Evolutionary conservation across 1,140 invertebrate species (phyloP), one percentile per base, ranked within the genome.

Genomic region (Hylaeus volcanicus): DNA sequence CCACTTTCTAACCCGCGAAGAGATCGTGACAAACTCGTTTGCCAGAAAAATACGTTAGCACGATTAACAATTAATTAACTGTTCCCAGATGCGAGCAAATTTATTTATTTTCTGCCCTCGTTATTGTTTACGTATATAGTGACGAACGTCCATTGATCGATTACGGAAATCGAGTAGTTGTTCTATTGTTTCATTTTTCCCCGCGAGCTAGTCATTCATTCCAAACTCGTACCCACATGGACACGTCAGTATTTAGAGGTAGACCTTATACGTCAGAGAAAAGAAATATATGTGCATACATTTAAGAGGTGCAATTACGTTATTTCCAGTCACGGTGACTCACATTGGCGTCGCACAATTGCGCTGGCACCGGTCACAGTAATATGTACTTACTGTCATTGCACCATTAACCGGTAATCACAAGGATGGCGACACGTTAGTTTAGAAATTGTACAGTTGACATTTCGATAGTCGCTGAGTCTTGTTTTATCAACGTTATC

Each of bases 251-350:
- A 37, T 70, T 39, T 48, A 6, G 55, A 45, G 48, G 64, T 60
- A 60, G 26, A 26, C 41, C 12, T 11, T 39, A 48, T n/a, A 60
- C 58, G 51, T 43, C 2, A 41, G 63, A 73, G 37, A 39, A 51
- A 63, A 70, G 51, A 63, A 2, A 61, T 58, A 53, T 58, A 43
- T 43, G 26, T 43, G 39, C 73, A 9, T 45, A 39, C 63, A 39
- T 1, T 12, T 11, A 51, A 15, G 39, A 26, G 43, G 51, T 68
- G 71, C 74, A 75, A 83, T 79, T 79, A 75, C 61, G 74, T 82
- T 85, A 79, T 86, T 85, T 82, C 56, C 58, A 76, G 83, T 37
- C 3, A 26, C 43, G 60, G 71, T 87, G 85, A 87, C 63, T 87
- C 85, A 86, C 85, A 76, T 64, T 72, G 83, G 69, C 81, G 76